These are phyloP conservation scores for Drosophila parvula DNA, from an alignment of 1,140 invertebrate genomes.

Conservation along the genomic window DNA sequence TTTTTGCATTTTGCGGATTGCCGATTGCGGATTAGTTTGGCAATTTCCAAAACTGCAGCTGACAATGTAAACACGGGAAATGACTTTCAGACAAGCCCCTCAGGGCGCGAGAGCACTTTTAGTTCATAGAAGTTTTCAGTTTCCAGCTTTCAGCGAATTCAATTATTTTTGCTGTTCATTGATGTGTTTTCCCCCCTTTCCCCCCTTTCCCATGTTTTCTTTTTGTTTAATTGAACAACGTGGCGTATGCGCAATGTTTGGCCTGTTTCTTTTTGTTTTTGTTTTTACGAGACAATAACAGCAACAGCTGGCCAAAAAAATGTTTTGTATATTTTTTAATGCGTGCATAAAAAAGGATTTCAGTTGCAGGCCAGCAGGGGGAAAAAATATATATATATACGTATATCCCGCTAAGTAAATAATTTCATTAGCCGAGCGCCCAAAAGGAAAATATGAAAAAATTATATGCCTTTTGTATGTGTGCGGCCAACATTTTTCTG, in stretches of 20 bases:
- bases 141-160: conserved; percentile 24
- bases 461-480: conserved; percentile 12
- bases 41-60: conserved; percentile 22
- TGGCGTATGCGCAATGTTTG: conserved; percentile 51
- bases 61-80: conserved; percentile 42
- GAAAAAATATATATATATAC: conserved; percentile 16
- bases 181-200: conserved; percentile 3
- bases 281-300: conserved; percentile 17
- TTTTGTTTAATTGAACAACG: conserved; percentile 51
- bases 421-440: conserved; percentile 68
- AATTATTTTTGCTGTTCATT: conserved; percentile 32
- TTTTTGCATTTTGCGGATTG: conserved; percentile 1
- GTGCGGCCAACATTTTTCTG: conserved; percentile 36
- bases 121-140: conserved; percentile 27
- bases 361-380: conserved; percentile 5
- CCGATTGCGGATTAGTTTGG: conserved; percentile 17
- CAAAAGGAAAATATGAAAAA: conserved; percentile 19
- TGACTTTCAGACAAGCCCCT: conserved; percentile 28
- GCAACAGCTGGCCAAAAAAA: conserved; percentile 22
- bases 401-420: conserved; percentile 61
- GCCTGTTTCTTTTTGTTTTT: background rate
- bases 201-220: conserved; percentile 3
- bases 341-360: conserved; percentile 14
- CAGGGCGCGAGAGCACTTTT: conserved; percentile 9
- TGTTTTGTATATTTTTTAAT: conserved; percentile 19